phyloP scores from a whole-genome alignment of 2,113 vertebrate genomes.

The Barbus barbus region DNA sequence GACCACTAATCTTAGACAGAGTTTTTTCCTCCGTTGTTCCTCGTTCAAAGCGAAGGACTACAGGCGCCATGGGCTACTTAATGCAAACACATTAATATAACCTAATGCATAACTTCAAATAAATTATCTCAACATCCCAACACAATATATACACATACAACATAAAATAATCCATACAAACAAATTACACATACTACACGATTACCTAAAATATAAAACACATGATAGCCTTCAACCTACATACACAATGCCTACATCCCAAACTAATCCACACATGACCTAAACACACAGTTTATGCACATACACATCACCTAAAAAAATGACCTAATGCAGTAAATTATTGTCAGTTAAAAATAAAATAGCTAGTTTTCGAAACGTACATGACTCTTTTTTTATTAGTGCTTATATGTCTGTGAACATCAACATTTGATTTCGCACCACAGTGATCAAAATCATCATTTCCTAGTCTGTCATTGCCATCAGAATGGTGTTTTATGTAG shows the following conservation, averaged over 20 bases:
- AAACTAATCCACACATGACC: background rate
- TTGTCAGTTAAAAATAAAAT: background rate
- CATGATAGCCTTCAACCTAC: background rate
- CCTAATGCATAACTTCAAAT: background rate
- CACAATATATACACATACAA: background rate
- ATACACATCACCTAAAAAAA: background rate
- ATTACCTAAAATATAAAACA: background rate
- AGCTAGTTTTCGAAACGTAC: background rate
- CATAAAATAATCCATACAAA: background rate
- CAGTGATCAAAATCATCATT: background rate
- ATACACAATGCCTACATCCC: background rate
- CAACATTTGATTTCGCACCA: background rate
- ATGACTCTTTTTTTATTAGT: background rate
- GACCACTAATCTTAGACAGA: conserved; percentile 77
- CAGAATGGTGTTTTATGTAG: background rate
- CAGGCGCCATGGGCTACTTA: conserved; percentile 47
- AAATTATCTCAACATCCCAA: background rate
- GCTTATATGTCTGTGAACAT: background rate
- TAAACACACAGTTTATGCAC: background rate
- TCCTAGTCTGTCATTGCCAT: background rate
- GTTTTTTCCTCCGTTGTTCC: conserved; percentile 55
- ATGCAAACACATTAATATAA: background rate
- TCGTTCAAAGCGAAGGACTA: conserved; percentile 58
- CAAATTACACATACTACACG: background rate
- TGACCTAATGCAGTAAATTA: background rate